phyloP scores from a whole-genome alignment of 2,888 invertebrate genomes.

The Synanthedon myopaeformis region DNA sequence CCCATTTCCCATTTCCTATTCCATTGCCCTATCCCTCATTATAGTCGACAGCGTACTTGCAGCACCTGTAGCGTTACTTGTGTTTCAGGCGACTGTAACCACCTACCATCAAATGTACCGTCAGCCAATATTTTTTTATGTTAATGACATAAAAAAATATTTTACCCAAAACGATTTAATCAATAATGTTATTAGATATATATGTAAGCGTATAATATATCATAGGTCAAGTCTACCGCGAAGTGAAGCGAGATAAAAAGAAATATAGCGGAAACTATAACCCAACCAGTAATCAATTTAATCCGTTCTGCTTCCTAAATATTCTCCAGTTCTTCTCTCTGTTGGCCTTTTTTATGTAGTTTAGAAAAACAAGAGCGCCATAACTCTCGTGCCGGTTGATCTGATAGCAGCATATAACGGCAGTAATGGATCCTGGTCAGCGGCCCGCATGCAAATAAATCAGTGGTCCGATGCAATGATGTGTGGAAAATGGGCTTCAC shows the following conservation, averaged over 20 bases:
- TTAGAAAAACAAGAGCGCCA: slow-evolving; percentile 64
- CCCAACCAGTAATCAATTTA: slow-evolving; percentile 42
- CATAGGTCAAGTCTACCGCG: too few relatives aligned
- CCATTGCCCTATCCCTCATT: too few relatives aligned
- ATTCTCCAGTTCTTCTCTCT: slow-evolving; percentile 36
- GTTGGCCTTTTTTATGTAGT: slow-evolving; percentile 54
- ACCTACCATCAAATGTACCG: too few relatives aligned
- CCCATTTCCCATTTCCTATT: too few relatives aligned
- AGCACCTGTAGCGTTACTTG: too few relatives aligned
- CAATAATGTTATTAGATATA: too few relatives aligned
- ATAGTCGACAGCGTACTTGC: too few relatives aligned
- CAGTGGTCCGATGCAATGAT: slow-evolving; percentile 70
- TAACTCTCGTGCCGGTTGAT: slow-evolving; percentile 67
- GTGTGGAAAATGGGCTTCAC: slow-evolving; percentile 68
- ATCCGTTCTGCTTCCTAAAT: slow-evolving; percentile 34
- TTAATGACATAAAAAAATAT: too few relatives aligned
- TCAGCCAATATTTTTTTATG: too few relatives aligned
- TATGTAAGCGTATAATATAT: too few relatives aligned
- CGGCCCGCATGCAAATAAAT: slow-evolving; percentile 73
- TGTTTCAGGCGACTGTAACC: too few relatives aligned
- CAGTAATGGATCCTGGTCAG: slow-evolving; percentile 70
- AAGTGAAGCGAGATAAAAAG: slow-evolving; percentile 27
- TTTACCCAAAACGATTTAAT: too few relatives aligned
- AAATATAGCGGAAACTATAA: slow-evolving; percentile 60
- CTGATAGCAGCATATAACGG: slow-evolving; percentile 63